Conservation (phyloP, 1,140 invertebrate species). For the Drosophila cardini region DNA sequence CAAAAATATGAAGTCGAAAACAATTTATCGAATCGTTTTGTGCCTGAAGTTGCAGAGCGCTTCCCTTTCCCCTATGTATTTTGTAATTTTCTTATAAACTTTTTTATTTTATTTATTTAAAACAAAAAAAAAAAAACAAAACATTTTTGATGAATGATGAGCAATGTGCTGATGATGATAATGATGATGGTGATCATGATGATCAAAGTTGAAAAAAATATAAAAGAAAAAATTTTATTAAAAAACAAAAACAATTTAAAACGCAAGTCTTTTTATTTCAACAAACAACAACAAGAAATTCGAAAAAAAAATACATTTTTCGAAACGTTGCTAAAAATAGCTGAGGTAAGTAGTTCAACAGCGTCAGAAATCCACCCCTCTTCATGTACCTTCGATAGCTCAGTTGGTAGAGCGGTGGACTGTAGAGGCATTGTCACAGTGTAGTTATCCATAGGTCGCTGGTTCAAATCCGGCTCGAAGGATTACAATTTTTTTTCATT, state of each 20-base stretch:
- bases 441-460: slow-evolving; percentile 89
- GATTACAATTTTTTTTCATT: background rate
- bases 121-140: slow-evolving; percentile 52
- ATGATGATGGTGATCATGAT: slow-evolving; percentile 60
- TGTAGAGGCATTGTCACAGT: slow-evolving; percentile 86
- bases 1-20: slow-evolving; percentile 48
- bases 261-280: slow-evolving; percentile 34
- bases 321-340: background rate
- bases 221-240: slow-evolving; percentile 76
- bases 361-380: slow-evolving; percentile 17
- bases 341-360: slow-evolving; percentile 4
- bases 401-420: slow-evolving; percentile 96
- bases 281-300: background rate
- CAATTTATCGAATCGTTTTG: slow-evolving; percentile 58
- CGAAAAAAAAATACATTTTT: background rate
- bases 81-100: slow-evolving; percentile 73
- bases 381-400: slow-evolving; percentile 89
- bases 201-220: slow-evolving; percentile 73
- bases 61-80: slow-evolving; percentile 54
- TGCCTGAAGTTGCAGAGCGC: slow-evolving; percentile 75
- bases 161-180: slow-evolving; percentile 46
- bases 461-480: slow-evolving; percentile 89
- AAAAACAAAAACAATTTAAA: slow-evolving; percentile 60
- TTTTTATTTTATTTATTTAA: slow-evolving; percentile 83
- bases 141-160: slow-evolving; percentile 56